These are phyloP conservation scores for Cavia porcellus DNA, from an alignment of 2,113 vertebrate genomes.

Conservation along the genomic window DNA sequence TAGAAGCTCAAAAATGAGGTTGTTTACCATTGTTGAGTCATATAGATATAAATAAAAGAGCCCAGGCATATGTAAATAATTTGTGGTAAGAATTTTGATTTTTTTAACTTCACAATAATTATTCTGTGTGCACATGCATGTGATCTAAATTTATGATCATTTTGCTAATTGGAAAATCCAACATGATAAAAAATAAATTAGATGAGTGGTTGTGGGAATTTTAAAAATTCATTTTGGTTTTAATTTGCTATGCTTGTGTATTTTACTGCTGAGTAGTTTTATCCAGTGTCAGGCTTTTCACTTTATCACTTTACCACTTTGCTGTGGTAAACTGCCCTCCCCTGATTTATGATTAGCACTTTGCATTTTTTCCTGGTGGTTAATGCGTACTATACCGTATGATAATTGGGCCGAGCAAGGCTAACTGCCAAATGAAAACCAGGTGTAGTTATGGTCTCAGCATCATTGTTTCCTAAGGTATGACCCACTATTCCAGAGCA, in stretches of 20 bases:
- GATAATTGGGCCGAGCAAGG: background rate
- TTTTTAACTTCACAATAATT: background rate
- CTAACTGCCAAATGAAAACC: background rate
- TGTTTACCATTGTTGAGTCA: background rate
- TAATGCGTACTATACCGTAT: background rate
- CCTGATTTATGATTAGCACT: background rate
- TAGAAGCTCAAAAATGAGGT: background rate
- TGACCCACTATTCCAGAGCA: background rate
- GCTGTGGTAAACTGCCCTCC: background rate
- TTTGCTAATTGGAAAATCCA: background rate
- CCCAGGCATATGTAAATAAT: background rate
- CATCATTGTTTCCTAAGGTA: background rate
- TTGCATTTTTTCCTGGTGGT: background rate
- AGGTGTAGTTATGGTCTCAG: background rate
- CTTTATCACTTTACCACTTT: background rate
- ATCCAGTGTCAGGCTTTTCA: background rate
- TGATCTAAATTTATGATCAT: background rate
- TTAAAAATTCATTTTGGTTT: background rate
- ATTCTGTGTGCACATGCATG: background rate
- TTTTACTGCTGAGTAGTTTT: background rate
- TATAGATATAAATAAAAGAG: background rate
- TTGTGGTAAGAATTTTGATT: conserved; percentile 6
- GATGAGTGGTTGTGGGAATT: background rate
- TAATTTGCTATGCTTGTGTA: background rate
- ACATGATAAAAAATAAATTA: background rate